Percentiles rank a stretch among this genome's conserved stretches.
phyloP scores from a whole-genome alignment of 2,888 invertebrate species.

The Apeira syringaria region DNA sequence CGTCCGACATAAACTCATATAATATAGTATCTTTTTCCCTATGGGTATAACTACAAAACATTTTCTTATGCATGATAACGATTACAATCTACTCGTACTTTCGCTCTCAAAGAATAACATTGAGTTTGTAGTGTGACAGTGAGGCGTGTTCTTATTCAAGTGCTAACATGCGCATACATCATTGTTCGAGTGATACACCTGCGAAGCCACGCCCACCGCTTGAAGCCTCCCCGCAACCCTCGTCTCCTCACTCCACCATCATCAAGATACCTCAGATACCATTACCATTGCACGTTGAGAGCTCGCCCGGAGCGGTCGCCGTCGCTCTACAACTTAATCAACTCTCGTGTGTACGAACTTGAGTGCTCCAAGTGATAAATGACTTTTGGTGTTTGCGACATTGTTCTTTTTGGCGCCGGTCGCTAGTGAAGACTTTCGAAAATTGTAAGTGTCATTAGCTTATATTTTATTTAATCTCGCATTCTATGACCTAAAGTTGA shows the following conservation, averaged over 20 bases:
- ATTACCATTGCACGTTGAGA: constrained; percentile 70
- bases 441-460: constrained; percentile 27
- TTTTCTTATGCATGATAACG: constrained; percentile 5
- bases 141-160: constrained; percentile 72
- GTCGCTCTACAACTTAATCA: constrained; percentile 40
- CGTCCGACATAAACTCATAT: too few relatives aligned
- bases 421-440: constrained; percentile 31
- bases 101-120: constrained; percentile 66
- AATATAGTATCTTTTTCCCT: too few relatives aligned
- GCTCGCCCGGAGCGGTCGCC: constrained; percentile 57
- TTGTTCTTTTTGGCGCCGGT: constrained; percentile 37
- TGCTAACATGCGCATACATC: constrained; percentile 80
- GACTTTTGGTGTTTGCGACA: constrained; percentile 52
- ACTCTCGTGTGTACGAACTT: constrained; percentile 49
- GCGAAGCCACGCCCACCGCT: constrained; percentile 62
- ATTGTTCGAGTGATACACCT: constrained; percentile 74
- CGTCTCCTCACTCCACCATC: constrained; percentile 60
- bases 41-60: too few relatives aligned
- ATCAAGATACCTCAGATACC: constrained; percentile 52
- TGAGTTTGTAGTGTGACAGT: constrained; percentile 62
- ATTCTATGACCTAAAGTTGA: too few relatives aligned
- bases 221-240: constrained; percentile 34
- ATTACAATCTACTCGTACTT: constrained; percentile 45
- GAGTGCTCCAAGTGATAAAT: constrained; percentile 60
- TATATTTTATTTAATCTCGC: constrained; percentile 8